Conservation (phyloP, 2,888 invertebrate species). For the Drosophila mimica region DNA sequence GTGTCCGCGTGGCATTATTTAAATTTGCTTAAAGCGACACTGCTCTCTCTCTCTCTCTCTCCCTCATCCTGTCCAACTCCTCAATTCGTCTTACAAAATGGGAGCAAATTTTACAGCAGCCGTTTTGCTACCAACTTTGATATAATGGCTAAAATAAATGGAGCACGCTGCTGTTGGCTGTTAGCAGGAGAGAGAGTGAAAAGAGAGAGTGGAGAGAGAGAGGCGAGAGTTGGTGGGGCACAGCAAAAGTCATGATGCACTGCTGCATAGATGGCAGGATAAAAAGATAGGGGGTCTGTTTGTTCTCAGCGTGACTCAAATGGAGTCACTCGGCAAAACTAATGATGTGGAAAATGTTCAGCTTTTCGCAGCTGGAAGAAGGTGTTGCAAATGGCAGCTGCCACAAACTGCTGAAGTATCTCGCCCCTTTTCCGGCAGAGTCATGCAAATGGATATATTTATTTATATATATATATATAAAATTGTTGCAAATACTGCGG, state of each 20-base stretch:
- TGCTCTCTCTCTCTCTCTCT: neutral
- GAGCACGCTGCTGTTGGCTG: constrained; percentile 60
- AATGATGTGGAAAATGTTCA: constrained; percentile 82
- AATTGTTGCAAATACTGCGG: constrained; percentile 25
- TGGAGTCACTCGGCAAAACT: constrained; percentile 80
- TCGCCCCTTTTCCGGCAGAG: constrained; percentile 33
- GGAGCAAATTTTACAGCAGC: constrained; percentile 37
- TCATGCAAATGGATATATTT: constrained; percentile 52
- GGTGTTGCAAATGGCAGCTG: constrained; percentile 64
- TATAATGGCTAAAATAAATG: constrained; percentile 69
- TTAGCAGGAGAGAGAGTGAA: constrained; percentile 13
- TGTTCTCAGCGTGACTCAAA: constrained; percentile 63
- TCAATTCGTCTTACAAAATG: constrained; percentile 56
- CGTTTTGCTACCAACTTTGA: constrained; percentile 15
- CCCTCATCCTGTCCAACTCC: constrained; percentile 12
- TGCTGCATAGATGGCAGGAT: constrained; percentile 8
- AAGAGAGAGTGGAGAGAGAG: neutral
- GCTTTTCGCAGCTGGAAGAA: constrained; percentile 34
- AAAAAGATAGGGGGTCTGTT: constrained; percentile 29
- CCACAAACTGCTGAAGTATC: constrained; percentile 19
- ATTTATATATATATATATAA: constrained; percentile 8
- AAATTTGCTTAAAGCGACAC: constrained; percentile 69
- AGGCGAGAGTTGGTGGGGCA: neutral
- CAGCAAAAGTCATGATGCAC: constrained; percentile 51
- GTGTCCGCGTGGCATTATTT: constrained; percentile 57